Base-by-base conservation (phyloP, 2,113 vertebrate genomes). In the Chionodraco myersi region DNA sequence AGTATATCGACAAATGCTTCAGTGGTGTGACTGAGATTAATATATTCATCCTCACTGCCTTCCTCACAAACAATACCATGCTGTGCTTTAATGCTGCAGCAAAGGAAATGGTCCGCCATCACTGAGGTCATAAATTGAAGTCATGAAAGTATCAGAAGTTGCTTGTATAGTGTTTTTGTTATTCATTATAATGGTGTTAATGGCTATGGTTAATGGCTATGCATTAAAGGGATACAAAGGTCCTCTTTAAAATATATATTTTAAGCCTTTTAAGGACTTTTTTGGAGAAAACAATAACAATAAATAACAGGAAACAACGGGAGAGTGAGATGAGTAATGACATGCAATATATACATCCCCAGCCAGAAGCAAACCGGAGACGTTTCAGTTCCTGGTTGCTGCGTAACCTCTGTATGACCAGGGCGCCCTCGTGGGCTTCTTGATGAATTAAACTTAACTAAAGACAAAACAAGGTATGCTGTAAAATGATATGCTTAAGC, bases 41-140 rank as follows among this genome's bases (percentile, higher is more conserved):
- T n/a, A 67, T 49, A 57, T 57, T 41, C 21, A 47, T 53, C n/a
- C 59, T 66, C 26, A 10, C 14, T 44, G 18, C 59, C 16, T 13
- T 60, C 57, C 45, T 74, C 69, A 18, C 80, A 77, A 83, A 85
- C 67, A 58, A 65, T 65, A 75, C 36, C 62, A 13, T 58, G 23
- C 51, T 61, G 81, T 59, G 58, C 54, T 60, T 83, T 68, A 5
- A 45, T 14, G 74, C 53, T 23, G 75, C 68, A 72, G 36, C 59
- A 51, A 79, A 80, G 72, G 58, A 84, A 85, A 75, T n/a, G 54
- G 58, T 84, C 76, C 52, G 45, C 59, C 72, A 16, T 79, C 71
- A 71, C 45, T 48, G 23, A 66, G 30, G 52, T 79, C 72, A 72
- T 85, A 82, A 85, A 86, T 64, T 48, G 4, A 80, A 86, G 72